These are phyloP conservation scores for Amyelois transitella DNA, from an alignment of 1,140 invertebrate genomes.

Conservation along the genomic window DNA sequence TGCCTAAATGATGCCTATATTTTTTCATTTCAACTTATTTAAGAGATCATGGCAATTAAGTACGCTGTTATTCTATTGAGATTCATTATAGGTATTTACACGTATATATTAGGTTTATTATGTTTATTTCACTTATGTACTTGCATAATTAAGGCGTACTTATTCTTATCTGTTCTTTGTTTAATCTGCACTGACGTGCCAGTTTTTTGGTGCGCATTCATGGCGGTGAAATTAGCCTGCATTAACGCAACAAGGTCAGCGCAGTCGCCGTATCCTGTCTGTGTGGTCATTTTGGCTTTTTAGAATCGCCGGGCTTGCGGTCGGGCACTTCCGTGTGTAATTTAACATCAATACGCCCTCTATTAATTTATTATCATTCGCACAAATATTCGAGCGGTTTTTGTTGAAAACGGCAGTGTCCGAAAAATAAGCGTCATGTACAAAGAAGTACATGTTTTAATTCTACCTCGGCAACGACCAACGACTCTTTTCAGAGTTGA, in stretches of 20 bases:
- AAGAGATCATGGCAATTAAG: too few species aligned
- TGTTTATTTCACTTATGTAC: too few species aligned
- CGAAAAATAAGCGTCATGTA: too few species aligned
- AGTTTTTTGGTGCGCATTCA: conserved; percentile 47
- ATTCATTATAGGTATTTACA: too few species aligned
- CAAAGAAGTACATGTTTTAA: too few species aligned
- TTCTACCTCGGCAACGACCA: too few species aligned
- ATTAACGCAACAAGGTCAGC: conserved; percentile 65
- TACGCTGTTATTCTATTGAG: too few species aligned
- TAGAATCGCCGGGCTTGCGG: conserved; percentile 37
- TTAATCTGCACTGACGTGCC: conserved; percentile 38
- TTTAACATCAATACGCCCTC: conserved; percentile 21
- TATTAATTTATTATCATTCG: background rate
- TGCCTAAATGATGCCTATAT: too few species aligned
- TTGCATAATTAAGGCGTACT: too few species aligned
- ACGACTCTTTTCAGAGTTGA: too few species aligned
- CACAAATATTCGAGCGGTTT: background rate
- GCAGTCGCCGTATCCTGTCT: conserved; percentile 32
- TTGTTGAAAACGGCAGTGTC: background rate
- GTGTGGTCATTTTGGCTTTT: conserved; percentile 32
- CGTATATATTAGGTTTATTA: too few species aligned
- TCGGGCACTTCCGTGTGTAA: conserved; percentile 31
- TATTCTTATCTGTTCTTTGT: background rate
- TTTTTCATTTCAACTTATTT: too few species aligned
- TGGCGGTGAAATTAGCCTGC: conserved; percentile 68